Conservation (phyloP, 2,888 invertebrate genomes). For the Toxonevra muliebris region DNA sequence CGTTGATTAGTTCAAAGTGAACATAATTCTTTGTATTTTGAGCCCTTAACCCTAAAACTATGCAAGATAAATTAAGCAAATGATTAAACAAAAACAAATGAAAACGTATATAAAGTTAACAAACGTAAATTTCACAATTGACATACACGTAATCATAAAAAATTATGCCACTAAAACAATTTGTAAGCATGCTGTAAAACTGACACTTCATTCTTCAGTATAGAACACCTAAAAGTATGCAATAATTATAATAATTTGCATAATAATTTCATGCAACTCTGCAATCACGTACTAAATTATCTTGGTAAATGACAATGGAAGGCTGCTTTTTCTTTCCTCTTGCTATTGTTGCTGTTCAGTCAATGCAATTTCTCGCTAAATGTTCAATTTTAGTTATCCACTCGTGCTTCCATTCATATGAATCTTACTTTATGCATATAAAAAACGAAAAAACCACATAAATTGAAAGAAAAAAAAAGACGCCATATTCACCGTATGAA, state of each 20-base stretch:
- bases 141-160: too few relatives aligned
- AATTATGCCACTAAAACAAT: too few relatives aligned
- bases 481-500: background rate
- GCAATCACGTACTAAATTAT: background rate
- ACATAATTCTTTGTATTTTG: too few relatives aligned
- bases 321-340: background rate
- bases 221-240: too few relatives aligned
- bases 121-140: too few relatives aligned
- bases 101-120: too few relatives aligned
- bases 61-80: too few relatives aligned
- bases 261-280: background rate
- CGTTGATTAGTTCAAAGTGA: too few relatives aligned
- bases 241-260: background rate
- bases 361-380: conserved; percentile 1
- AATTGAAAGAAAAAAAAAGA: background rate
- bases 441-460: background rate
- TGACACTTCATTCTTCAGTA: too few relatives aligned
- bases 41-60: too few relatives aligned
- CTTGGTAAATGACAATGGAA: background rate
- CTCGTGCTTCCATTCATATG: background rate
- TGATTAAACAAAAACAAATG: too few relatives aligned
- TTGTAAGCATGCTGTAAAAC: too few relatives aligned
- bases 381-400: background rate
- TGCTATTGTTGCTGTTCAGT: background rate
- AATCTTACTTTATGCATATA: background rate